These are phyloP conservation scores for Poecilus cupreus DNA, from an alignment of 2,888 invertebrate species.

Conservation along the genomic window DNA sequence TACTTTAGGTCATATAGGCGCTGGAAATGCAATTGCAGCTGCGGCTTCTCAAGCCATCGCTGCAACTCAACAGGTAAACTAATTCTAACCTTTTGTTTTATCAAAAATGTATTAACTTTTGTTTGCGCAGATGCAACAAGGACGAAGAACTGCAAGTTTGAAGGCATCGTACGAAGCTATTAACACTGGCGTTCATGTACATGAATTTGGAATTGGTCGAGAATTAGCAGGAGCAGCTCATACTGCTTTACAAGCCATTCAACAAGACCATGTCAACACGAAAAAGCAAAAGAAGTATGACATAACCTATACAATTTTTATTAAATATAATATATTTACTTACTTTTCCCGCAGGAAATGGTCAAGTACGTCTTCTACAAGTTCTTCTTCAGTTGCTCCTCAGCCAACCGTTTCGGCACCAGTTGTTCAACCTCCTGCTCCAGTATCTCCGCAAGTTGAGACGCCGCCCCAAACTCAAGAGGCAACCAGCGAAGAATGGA, in stretches of 20 bases:
- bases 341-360: conserved; percentile 67
- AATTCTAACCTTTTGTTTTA: neutral
- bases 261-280: conserved; percentile 75
- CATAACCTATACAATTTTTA: conserved; percentile 11
- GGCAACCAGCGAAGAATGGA: conserved; percentile 88
- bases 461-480: conserved; percentile 74
- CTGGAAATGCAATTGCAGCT: conserved; percentile 92
- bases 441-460: conserved; percentile 72
- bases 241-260: conserved; percentile 82
- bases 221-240: conserved; percentile 84
- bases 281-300: conserved; percentile 79
- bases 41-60: conserved; percentile 97
- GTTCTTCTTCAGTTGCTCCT: conserved; percentile 67
- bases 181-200: conserved; percentile 76
- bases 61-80: conserved; percentile 89
- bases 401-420: conserved; percentile 66
- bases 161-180: conserved; percentile 97
- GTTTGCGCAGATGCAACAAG: conserved; percentile 87
- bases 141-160: conserved; percentile 92
- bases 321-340: conserved; percentile 9
- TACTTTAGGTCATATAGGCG: conserved; percentile 87
- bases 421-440: conserved; percentile 66
- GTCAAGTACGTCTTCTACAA: conserved; percentile 64
- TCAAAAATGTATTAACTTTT: conserved; percentile 27
- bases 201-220: conserved; percentile 81